A percentile compares a stretch with the other conserved stretches of the same genome.
phyloP scores from a whole-genome alignment of 2,797 vertebrate genomes.

The Coracias cyanogaster region DNA sequence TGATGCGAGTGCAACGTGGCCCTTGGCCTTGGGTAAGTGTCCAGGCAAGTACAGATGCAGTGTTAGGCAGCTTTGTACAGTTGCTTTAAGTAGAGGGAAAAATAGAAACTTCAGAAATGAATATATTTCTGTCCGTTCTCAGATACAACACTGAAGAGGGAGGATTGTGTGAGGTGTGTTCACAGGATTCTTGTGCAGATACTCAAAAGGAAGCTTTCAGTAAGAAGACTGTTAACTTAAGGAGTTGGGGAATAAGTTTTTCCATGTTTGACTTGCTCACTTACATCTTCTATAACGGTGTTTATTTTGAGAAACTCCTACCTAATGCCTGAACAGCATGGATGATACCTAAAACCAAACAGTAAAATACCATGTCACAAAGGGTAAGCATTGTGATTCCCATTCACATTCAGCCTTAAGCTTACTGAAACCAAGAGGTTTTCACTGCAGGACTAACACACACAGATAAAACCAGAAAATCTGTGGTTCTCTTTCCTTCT shows the following conservation, averaged over 20 bases:
- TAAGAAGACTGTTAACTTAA: neutral
- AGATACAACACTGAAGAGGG: neutral
- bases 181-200: neutral
- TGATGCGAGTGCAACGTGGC: accelerated
- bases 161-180: accelerated
- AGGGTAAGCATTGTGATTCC: neutral
- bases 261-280: neutral
- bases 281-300: neutral
- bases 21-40: neutral
- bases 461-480: neutral
- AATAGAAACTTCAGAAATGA: neutral
- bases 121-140: neutral
- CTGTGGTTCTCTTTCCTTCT: neutral
- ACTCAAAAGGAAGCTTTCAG: neutral
- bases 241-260: neutral
- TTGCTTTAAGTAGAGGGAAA: neutral
- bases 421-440: neutral
- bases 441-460: neutral
- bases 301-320: neutral
- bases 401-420: neutral
- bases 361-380: neutral
- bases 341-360: neutral
- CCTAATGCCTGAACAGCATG: neutral
- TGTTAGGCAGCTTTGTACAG: neutral
- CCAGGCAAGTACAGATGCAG: neutral